phyloP scores from a whole-genome alignment of 2,113 vertebrate species.

The Cinclus mexicanus region DNA sequence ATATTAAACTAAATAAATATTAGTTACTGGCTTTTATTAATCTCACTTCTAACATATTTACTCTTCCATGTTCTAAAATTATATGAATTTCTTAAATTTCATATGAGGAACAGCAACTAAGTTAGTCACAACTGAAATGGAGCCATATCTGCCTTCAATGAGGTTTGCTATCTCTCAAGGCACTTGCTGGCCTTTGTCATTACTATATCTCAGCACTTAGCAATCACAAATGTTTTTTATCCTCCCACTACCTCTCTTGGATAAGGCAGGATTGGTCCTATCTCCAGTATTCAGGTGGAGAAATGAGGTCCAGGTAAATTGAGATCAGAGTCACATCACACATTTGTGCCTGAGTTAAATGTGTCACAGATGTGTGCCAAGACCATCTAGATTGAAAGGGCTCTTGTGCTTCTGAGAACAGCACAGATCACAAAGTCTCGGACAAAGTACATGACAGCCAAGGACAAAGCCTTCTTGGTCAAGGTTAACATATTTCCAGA shows the following conservation, averaged over 20 bases:
- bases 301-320: constrained; percentile 1
- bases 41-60: background rate
- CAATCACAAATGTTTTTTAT: constrained; percentile 4
- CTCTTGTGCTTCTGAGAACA: background rate
- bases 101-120: background rate
- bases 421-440: background rate
- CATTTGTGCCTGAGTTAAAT: background rate
- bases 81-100: background rate
- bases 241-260: background rate
- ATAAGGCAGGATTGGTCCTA: background rate
- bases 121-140: background rate
- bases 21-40: background rate
- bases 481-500: background rate
- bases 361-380: background rate
- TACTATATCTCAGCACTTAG: background rate
- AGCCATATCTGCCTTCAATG: background rate
- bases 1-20: background rate
- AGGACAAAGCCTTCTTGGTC: background rate
- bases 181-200: background rate
- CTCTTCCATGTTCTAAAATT: background rate
- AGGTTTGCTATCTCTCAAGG: background rate
- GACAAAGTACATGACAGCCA: background rate
- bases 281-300: background rate
- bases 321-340: background rate
- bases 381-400: background rate